Base-by-base conservation (phyloP, 2,888 invertebrate genomes). In the Clitarchus hookeri region DNA sequence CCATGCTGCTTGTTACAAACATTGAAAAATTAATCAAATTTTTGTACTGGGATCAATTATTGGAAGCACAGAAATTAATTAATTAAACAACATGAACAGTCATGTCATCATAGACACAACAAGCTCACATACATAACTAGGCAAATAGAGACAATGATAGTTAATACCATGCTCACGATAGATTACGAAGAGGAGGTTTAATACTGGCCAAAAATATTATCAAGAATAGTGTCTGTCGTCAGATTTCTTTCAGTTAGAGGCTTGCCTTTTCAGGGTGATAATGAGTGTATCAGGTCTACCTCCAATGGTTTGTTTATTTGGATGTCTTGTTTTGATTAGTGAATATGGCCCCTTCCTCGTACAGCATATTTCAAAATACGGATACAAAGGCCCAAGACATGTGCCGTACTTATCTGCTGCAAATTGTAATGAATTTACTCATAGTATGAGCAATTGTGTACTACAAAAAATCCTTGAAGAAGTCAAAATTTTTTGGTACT, bases 121-220 rank as follows among this genome's bases (percentile, higher is more conserved):
- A 79, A n/a, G n/a, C 79, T 79, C 23, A n/a, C 79, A 79, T n/a
- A 26, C 79, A 79, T 79, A 23, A 79, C 79, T 25, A 79, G n/a
- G 26, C 25, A 79, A 79, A 79, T n/a, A 11, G 25, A 25, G 13
- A 6, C 9, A 25, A 79, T 12, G 25, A 79, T 19, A 79, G 25
- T 79, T 79, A n/a, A 79, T 79, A 13, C 12, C 12, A 79, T 79
- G n/a, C 12, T 82, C 27, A 36, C n/a, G 11, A 82, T 26, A 82
- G 36, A 82, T 0, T 36, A 82, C 25, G 36, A 82, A 82, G 9
- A 23, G 27, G 79, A 27, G 79, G 82, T 82, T 82, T 3, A 82
- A 19, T 82, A 82, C 82, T 27, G 13, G 36, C 36, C 36, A 26
- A 44, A 36, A 6, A 36, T 82, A 6, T 82, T 82, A 82, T 82